phyloP scores from a whole-genome alignment of 30 jellyfish, hydroid and myxozoan genomes.

The Turritopsis rubra region DNA sequence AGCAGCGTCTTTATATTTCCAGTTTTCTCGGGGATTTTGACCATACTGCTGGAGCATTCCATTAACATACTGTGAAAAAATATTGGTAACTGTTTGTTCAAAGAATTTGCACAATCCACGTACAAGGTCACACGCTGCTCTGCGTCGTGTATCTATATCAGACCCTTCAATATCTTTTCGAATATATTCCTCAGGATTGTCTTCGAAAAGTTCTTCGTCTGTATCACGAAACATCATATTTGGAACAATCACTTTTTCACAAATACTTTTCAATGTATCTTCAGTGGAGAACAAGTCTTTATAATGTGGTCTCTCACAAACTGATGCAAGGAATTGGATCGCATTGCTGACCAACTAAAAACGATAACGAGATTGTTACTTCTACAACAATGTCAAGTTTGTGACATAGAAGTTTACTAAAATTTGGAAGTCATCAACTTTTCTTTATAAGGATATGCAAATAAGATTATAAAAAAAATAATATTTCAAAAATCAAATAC shows the following conservation, averaged over 20 bases:
- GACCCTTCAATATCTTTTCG: conserved; percentile 95
- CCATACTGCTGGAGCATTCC: conserved; percentile 60
- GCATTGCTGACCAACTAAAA: conserved; percentile 93
- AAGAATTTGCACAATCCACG: conserved; percentile 86
- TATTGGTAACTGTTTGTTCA: conserved; percentile 64
- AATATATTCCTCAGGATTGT: conserved; percentile 93
- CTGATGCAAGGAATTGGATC: conserved; percentile 89
- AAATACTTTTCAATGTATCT: conserved; percentile 74
- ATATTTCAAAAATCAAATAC: too few species aligned
- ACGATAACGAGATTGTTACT: not conserved
- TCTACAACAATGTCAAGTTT: not conserved
- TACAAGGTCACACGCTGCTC: conserved; percentile 96
- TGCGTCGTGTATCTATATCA: conserved; percentile 84
- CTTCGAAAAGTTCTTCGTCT: conserved; percentile 93
- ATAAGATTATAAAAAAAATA: too few species aligned
- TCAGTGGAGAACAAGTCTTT: conserved; percentile 75
- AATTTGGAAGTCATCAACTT: too few species aligned
- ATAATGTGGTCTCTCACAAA: conserved; percentile 91
- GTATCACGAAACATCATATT: conserved; percentile 93
- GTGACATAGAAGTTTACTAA: too few species aligned
- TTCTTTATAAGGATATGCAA: too few species aligned
- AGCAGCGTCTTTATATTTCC: conserved; percentile 96
- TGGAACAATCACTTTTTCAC: conserved; percentile 94
- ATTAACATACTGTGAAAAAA: conserved; percentile 81
- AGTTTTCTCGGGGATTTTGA: conserved; percentile 45